Base-by-base conservation (phyloP, 2,113 vertebrate genomes). In the Ochotona princeps region DNA sequence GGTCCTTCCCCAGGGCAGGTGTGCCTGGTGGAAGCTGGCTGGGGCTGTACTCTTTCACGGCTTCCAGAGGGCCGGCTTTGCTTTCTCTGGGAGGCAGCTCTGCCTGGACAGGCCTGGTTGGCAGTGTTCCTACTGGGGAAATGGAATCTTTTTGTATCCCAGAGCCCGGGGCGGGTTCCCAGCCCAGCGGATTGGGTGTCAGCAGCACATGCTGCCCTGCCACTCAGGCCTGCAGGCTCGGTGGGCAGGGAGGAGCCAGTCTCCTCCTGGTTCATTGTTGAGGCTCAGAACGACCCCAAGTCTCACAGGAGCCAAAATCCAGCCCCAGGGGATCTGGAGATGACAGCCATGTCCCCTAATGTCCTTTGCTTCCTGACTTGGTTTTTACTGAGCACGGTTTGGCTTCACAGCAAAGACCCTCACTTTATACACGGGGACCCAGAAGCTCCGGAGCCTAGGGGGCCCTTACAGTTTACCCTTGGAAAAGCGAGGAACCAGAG, bases 141-240 rank as follows among this genome's bases (percentile, higher is more conserved):
- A 96, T 10, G 35, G 38, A 85, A 94, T 92, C 96, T 63, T 61
- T 94, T 96, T 96, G 97, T 97, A 96, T 96, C 97, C 32, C 38
- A 79, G 66, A 54, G 44, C 63, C 32, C 35, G 44, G 54, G 67
- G 76, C 8, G 54, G 86, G 82, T 15, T 60, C 20, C 26, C 18
- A 57, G 49, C 74, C 49, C 20, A 1, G 32, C 47, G 91, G 95
- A 76, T 78, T 80, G 35, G 87, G 82, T 97, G 65, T 95, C 85
- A 49, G 78, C 1, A 0, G 21, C 17, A 67, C 17, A 1, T 11
- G 60, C 17, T 5, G 11, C 87, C 69, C 25, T 14, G 23, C 25
- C 60, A 25, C 25, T 61, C 79, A 54, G 91, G 54, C 38, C 74
- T 30, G 17, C 15, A 80, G 69, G 47, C 23, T 35, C 28, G 21